Percentiles rank a stretch among this genome's conserved stretches.
These are phyloP conservation scores for Salminus brasiliensis DNA, from an alignment of 2,113 vertebrate species.

Conservation along the genomic window DNA sequence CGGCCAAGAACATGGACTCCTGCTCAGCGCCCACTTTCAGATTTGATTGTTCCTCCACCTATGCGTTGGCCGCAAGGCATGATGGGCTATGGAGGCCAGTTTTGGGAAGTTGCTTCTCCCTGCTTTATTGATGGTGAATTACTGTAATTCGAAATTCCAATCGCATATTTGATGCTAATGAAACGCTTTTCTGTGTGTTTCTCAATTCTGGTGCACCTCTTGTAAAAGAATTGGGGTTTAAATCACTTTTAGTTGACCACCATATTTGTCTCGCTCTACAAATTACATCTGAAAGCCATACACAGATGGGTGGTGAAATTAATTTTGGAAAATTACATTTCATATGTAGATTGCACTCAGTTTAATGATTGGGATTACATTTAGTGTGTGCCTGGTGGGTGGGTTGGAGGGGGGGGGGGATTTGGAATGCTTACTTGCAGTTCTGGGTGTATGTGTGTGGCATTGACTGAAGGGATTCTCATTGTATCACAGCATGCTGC, in stretches of 20 bases:
- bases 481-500: conserved; percentile 49
- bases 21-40: conserved; percentile 11
- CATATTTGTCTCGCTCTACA: conserved; percentile 61
- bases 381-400: conserved; percentile 51
- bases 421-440: conserved; percentile 30
- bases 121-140: not conserved
- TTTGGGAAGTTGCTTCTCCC: not conserved
- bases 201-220: conserved; percentile 3
- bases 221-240: conserved; percentile 24
- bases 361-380: conserved; percentile 72
- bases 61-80: not conserved
- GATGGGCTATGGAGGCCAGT: not conserved
- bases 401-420: not conserved
- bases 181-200: conserved; percentile 3
- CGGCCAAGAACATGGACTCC: conserved; percentile 16
- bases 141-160: conserved; percentile 17
- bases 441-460: conserved; percentile 10
- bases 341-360: conserved; percentile 74
- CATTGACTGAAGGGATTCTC: conserved; percentile 41
- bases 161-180: conserved; percentile 20
- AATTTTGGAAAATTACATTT: conserved; percentile 79
- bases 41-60: conserved; percentile 18
- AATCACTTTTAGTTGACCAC: conserved; percentile 51
- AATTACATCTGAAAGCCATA: conserved; percentile 73
- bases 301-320: conserved; percentile 77